Base-by-base conservation (phyloP, 1,140 invertebrate species). In the Condylostylus longicornis region DNA sequence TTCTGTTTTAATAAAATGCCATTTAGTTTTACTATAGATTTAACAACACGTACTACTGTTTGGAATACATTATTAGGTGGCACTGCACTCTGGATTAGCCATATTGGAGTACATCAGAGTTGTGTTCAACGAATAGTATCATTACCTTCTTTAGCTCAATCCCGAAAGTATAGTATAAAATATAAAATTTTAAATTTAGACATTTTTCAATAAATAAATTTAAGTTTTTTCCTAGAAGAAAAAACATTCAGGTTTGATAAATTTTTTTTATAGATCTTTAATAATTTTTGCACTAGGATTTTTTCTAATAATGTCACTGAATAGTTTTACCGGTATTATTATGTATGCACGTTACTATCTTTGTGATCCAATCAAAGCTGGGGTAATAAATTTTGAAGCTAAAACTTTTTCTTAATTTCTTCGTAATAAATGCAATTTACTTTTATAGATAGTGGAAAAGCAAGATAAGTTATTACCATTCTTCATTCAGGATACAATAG, bases 311-410 rank as follows among this genome's bases (percentile, higher is more conserved):
- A 64, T 66, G 33, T 56, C 55, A 5, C 45, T 69, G 22, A 68
- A 68, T 44, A 70, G 68, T 41, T 72, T 69, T 35, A 74, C 68
- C 18, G 82, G 82, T 12, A 63, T 84, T 18, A 68, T 82, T 1
- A 73, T 85, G 42, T 84, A 72, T 49, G 79, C 78, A 0, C 67
- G 70, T 15, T 85, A 82, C 53, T 61, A 71, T 37, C 67, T 75
- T 29, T 85, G 81, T 50, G 81, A 86, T 62, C 80, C 80, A 0
- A 53, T 83, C 18, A 54, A 64, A 17, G 66, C 68, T 23, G 66
- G 71, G 45, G 70, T 70, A 53, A 60, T 50, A 46, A 19, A 37
- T 30, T 30, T 33, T 18, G 5, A n/a, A n/a, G n/a, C n/a, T n/a
- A n/a, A n/a, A n/a, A n/a, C n/a, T n/a, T n/a, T n/a, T n/a, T n/a